Conservation (phyloP, 1,140 invertebrate genomes). For the Aphidius gifuensis region DNA sequence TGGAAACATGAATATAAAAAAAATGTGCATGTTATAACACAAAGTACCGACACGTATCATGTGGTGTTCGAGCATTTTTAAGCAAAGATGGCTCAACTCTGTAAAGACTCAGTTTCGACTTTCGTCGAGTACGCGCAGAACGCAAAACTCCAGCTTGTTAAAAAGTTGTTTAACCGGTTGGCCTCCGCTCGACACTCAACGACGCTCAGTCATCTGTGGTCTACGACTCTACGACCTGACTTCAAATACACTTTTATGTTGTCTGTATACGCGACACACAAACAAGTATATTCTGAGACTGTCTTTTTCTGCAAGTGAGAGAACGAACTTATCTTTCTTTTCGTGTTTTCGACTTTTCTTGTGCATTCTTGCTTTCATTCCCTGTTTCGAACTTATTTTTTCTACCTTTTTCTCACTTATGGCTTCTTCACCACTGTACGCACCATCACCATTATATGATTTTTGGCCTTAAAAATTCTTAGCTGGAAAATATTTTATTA, state of each 20-base stretch:
- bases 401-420: too few species aligned
- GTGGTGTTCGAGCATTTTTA: conserved; percentile 36
- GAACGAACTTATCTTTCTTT: background rate
- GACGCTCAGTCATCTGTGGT: conserved; percentile 39
- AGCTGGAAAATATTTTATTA: too few species aligned
- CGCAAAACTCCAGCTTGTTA: conserved; percentile 52
- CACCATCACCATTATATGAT: too few species aligned
- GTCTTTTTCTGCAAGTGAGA: too few species aligned
- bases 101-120: conserved; percentile 38
- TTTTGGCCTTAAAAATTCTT: too few species aligned
- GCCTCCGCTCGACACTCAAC: conserved; percentile 45
- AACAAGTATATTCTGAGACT: conserved; percentile 34
- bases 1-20: background rate
- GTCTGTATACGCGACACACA: conserved; percentile 35
- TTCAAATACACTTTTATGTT: conserved; percentile 43
- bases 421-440: too few species aligned
- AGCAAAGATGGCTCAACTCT: conserved; percentile 46
- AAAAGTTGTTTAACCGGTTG: conserved; percentile 57
- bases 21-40: background rate
- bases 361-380: conserved; percentile 14
- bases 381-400: too few species aligned
- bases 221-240: conserved; percentile 56
- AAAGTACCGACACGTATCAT: conserved; percentile 31
- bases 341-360: conserved; percentile 4
- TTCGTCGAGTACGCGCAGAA: conserved; percentile 34